These are phyloP conservation scores for Clistopyga incitator DNA, from an alignment of 2,888 invertebrate species.

Conservation along the genomic window DNA sequence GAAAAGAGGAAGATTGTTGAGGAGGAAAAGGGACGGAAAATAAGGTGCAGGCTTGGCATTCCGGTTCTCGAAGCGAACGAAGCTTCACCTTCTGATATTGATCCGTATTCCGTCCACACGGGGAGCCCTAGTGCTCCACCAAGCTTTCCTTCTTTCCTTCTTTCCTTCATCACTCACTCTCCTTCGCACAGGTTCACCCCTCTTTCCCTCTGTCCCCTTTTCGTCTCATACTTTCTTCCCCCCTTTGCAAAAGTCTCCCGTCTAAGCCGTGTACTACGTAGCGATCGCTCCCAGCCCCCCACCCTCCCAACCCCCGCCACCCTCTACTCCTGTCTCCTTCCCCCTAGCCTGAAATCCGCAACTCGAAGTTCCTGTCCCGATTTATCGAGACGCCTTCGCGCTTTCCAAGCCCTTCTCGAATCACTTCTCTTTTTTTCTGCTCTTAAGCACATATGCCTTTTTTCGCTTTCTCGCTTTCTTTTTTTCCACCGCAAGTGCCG, in stretches of 20 bases:
- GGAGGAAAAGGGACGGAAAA: slow-evolving; percentile 43
- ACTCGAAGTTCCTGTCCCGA: slow-evolving; percentile 56
- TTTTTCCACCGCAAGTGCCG: neutral
- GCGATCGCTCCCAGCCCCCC: slow-evolving; percentile 45
- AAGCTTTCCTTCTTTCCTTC: slow-evolving; percentile 60
- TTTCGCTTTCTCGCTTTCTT: neutral
- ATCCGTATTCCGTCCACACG: slow-evolving; percentile 77
- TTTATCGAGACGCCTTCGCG: slow-evolving; percentile 61
- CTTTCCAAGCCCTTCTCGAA: slow-evolving; percentile 45
- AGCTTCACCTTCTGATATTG: slow-evolving; percentile 78
- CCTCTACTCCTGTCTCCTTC: slow-evolving; percentile 47
- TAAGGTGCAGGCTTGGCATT: slow-evolving; percentile 64
- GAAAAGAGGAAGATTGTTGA: slow-evolving; percentile 5
- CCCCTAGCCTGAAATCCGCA: slow-evolving; percentile 47
- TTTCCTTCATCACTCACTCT: slow-evolving; percentile 64
- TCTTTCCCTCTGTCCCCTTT: slow-evolving; percentile 55
- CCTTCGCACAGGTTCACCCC: slow-evolving; percentile 48
- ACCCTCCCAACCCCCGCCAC: neutral
- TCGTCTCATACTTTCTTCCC: slow-evolving; percentile 60
- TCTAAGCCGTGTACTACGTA: slow-evolving; percentile 55
- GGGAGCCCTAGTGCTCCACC: slow-evolving; percentile 71
- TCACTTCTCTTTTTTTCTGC: slow-evolving; percentile 56
- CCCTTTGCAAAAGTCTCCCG: slow-evolving; percentile 54
- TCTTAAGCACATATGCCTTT: slow-evolving; percentile 12
- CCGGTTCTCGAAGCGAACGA: slow-evolving; percentile 70